Evolutionary conservation across 2,797 vertebrate genomes (phyloP).

Genomic region (Anniella stebbinsi): DNA sequence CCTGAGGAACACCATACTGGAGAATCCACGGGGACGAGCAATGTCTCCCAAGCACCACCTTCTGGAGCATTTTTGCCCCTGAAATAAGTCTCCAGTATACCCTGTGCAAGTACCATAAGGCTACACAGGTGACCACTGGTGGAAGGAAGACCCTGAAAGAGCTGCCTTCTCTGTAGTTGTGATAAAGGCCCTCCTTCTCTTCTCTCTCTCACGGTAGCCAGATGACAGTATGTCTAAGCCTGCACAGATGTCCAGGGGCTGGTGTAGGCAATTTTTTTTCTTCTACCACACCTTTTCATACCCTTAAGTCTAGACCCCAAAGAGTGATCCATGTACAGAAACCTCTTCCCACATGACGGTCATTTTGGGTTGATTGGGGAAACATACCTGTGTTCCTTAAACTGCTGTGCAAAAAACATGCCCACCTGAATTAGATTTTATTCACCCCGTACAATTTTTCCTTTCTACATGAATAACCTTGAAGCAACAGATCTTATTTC

Average conservation of each 20-base stretch:
- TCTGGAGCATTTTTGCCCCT: too few species aligned
- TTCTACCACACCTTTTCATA: not conserved
- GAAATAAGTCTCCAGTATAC: too few species aligned
- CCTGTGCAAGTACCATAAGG: not conserved
- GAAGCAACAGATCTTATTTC: not conserved
- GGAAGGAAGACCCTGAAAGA: not conserved
- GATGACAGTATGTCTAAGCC: not conserved
- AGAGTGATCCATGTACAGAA: not conserved
- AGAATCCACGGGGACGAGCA: too few species aligned
- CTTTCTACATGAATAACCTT: conserved; percentile 14
- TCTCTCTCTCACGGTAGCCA: not conserved
- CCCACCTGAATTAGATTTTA: conserved; percentile 9
- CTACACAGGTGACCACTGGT: not conserved
- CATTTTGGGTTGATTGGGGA: not conserved
- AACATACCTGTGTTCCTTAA: not conserved
- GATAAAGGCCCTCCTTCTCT: too few species aligned
- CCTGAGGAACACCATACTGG: too few species aligned
- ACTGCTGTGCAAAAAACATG: not conserved
- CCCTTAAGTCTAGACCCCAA: not conserved
- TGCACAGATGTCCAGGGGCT: not conserved
- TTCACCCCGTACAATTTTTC: conserved; percentile 5
- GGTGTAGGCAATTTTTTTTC: not conserved
- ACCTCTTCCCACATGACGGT: not conserved
- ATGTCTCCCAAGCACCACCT: too few species aligned
- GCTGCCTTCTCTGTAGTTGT: not conserved